A percentile compares a stretch with the other conserved stretches of the same genome.
These are phyloP conservation scores for Abrostola triplasia DNA, from an alignment of 2,888 invertebrate genomes.

Conservation along the genomic window DNA sequence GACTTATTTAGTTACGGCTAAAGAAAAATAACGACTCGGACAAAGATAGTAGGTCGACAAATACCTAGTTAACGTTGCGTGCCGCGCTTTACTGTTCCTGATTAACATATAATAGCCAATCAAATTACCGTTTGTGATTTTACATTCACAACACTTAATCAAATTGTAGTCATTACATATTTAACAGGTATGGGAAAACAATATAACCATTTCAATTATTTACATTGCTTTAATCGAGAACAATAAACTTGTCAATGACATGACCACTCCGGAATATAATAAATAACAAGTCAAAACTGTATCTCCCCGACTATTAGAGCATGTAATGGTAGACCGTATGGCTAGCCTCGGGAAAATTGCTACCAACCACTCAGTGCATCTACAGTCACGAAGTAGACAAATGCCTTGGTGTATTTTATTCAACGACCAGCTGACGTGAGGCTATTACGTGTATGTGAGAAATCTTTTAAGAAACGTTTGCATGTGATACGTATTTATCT, in stretches of 20 bases:
- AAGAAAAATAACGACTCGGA: slow-evolving; percentile 40
- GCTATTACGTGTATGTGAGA: slow-evolving; percentile 38
- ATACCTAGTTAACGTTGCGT: slow-evolving; percentile 57
- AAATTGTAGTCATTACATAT: slow-evolving; percentile 64
- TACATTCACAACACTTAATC: slow-evolving; percentile 69
- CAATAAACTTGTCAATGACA: slow-evolving; percentile 23
- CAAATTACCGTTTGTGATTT: slow-evolving; percentile 71
- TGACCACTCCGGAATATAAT: slow-evolving; percentile 50
- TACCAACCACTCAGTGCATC: slow-evolving; percentile 62
- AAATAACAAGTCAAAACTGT: slow-evolving; percentile 68
- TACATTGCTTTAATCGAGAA: slow-evolving; percentile 34
- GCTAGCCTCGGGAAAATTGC: slow-evolving; percentile 74
- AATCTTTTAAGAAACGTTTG: slow-evolving; percentile 36
- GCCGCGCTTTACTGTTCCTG: slow-evolving; percentile 68
- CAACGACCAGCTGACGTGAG: slow-evolving; percentile 55
- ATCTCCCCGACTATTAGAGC: slow-evolving; percentile 71
- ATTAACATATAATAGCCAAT: slow-evolving; percentile 78
- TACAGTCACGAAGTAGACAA: slow-evolving; percentile 61
- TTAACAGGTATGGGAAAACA: slow-evolving; percentile 59
- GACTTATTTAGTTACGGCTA: slow-evolving; percentile 35
- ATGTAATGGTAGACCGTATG: slow-evolving; percentile 72
- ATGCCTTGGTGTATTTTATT: slow-evolving; percentile 61
- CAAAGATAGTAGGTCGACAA: slow-evolving; percentile 53
- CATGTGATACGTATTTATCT: slow-evolving; percentile 43
- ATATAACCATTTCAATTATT: slow-evolving; percentile 53